Evolutionary conservation across 2,113 vertebrate genomes (phyloP).

Genomic region (Sylvietta virens): DNA sequence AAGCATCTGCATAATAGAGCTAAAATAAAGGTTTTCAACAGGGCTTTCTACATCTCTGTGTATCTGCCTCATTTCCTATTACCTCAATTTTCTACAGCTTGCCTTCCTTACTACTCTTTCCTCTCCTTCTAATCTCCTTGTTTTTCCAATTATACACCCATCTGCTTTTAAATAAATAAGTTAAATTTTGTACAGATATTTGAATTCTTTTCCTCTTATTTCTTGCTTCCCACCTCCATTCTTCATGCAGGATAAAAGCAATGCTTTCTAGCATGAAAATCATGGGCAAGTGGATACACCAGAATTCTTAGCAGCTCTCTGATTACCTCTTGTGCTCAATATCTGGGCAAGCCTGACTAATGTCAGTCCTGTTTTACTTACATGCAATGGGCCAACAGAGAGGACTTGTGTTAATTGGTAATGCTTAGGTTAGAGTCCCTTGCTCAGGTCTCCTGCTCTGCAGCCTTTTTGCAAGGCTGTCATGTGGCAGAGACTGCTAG

Average conservation of each 20-base stretch:
- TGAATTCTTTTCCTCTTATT: not conserved
- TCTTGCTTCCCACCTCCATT: not conserved
- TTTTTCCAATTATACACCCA: not conserved
- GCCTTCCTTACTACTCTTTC: not conserved
- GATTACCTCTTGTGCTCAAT: not conserved
- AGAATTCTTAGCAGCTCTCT: not conserved
- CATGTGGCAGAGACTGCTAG: not conserved
- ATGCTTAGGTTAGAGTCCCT: not conserved
- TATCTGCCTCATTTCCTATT: not conserved
- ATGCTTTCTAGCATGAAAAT: not conserved
- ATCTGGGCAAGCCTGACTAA: not conserved
- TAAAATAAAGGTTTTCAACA: not conserved
- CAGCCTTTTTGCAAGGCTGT: not conserved
- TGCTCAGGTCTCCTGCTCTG: not conserved
- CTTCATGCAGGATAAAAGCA: not conserved
- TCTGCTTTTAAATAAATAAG: not conserved
- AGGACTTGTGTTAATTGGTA: not conserved
- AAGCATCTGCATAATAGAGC: not conserved
- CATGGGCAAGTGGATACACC: not conserved
- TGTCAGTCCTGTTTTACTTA: not conserved
- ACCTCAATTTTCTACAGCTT: not conserved
- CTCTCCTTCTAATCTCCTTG: not conserved
- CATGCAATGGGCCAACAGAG: rapidly evolving
- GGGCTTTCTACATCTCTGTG: not conserved
- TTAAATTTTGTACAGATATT: not conserved